Percentiles rank a stretch among this genome's conserved stretches.
These are phyloP conservation scores for Nannoperca australis DNA, from an alignment of 2,797 vertebrate species.

Conservation along the genomic window DNA sequence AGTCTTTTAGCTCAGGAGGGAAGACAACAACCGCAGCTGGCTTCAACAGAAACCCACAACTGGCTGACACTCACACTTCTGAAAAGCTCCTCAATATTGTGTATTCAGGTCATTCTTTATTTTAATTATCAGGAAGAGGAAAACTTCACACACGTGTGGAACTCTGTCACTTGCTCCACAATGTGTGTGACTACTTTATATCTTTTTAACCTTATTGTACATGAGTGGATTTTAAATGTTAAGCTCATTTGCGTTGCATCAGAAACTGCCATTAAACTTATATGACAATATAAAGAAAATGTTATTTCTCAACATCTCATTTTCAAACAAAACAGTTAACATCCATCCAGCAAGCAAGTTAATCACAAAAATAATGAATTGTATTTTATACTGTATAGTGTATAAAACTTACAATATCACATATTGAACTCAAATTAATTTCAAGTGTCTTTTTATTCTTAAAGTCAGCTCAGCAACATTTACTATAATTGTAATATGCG, in stretches of 20 bases:
- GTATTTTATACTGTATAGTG: background rate
- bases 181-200: background rate
- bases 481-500: background rate
- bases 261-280: conserved; percentile 17
- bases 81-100: background rate
- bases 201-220: background rate
- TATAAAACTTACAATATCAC: background rate
- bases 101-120: background rate
- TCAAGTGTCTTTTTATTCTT: background rate
- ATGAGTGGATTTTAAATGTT: background rate
- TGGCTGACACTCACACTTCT: conserved; percentile 9
- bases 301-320: background rate
- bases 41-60: conserved; percentile 47
- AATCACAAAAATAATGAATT: background rate
- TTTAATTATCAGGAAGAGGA: background rate
- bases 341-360: background rate
- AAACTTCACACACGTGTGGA: background rate
- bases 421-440: background rate
- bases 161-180: background rate
- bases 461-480: background rate
- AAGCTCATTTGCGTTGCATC: conserved; percentile 5
- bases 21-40: conserved; percentile 48
- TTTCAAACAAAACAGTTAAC: background rate
- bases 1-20: conserved; percentile 62
- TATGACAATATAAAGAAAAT: conserved; percentile 1